Evolutionary conservation across 1,140 invertebrate species (phyloP).

Genomic region (Andrena cerasifolii): DNA sequence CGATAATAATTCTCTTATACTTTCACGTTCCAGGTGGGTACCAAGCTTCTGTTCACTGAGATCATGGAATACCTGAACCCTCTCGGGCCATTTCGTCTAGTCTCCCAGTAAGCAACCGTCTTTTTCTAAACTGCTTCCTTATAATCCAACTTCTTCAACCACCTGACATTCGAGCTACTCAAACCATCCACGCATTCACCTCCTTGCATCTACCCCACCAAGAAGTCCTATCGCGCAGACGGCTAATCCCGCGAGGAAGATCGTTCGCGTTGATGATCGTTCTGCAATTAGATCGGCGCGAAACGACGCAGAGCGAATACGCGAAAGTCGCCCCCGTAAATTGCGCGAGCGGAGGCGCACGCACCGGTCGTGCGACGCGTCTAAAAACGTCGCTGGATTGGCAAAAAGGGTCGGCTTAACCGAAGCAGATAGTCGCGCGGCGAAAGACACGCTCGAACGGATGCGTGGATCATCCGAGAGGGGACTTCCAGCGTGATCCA

Average conservation of each 20-base stretch:
- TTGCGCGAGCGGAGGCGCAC: constrained; percentile 3
- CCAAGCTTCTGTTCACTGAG: not conserved
- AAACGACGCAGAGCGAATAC: constrained; percentile 25
- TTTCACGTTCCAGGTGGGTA: constrained; percentile 33
- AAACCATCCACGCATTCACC: too few relatives aligned
- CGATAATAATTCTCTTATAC: not conserved
- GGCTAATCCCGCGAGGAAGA: too few relatives aligned
- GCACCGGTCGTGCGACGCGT: constrained; percentile 18
- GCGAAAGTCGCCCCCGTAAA: constrained; percentile 12
- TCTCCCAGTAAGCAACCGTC: not conserved
- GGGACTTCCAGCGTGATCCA: constrained; percentile 50
- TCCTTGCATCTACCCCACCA: too few relatives aligned
- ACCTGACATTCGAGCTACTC: too few relatives aligned
- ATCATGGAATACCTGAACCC: not conserved
- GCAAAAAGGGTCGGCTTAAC: constrained; percentile 35
- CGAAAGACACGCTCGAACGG: constrained; percentile 44
- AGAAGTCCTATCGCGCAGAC: too few relatives aligned
- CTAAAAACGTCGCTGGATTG: constrained; percentile 43
- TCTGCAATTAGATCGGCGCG: too few relatives aligned
- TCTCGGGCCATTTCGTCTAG: not conserved
- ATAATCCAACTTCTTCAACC: too few relatives aligned
- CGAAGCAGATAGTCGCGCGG: constrained; percentile 29
- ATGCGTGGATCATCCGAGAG: constrained; percentile 48
- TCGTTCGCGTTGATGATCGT: too few relatives aligned
- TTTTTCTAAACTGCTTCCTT: too few relatives aligned